Evolutionary conservation across 2,113 vertebrate genomes (phyloP).

Genomic region (Corapipo altera): DNA sequence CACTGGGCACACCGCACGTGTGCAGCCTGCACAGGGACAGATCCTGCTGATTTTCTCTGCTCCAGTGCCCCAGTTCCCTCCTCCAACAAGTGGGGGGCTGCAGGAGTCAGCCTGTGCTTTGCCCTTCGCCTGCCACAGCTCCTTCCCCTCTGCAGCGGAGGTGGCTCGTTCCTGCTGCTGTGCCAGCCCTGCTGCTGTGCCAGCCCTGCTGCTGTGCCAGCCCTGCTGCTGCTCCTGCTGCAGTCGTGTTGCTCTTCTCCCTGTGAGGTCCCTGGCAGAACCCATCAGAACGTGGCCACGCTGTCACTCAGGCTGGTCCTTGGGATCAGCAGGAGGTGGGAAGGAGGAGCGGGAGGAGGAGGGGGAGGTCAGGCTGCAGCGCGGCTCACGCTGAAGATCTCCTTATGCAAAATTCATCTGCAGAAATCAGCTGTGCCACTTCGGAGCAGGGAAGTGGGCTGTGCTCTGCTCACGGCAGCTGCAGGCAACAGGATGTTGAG

Average conservation of each 20-base stretch:
- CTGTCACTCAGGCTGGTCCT: neutral
- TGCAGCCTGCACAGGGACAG: neutral
- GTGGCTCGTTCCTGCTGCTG: neutral
- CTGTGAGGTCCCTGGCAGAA: neutral
- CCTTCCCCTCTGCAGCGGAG: neutral
- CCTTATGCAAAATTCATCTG: conserved; percentile 41
- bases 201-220: neutral
- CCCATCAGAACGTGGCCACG: fast-evolving
- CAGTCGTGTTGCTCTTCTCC: fast-evolving
- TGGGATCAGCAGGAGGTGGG: neutral
- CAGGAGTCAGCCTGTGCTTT: fast-evolving
- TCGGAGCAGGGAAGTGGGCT: neutral
- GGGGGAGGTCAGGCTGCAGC: neutral
- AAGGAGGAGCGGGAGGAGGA: neutral
- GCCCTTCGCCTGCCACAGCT: neutral
- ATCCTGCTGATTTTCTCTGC: neutral
- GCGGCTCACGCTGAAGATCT: fast-evolving
- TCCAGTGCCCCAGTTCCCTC: neutral
- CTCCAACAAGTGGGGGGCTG: neutral
- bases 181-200: neutral
- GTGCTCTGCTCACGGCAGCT: neutral
- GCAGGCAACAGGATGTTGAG: conserved; percentile 5
- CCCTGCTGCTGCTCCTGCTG: neutral
- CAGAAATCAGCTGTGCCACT: neutral
- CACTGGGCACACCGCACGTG: fast-evolving